Conservation (phyloP, 92 coral and sea anemone genomes). For the Palythoa grandiflora region DNA sequence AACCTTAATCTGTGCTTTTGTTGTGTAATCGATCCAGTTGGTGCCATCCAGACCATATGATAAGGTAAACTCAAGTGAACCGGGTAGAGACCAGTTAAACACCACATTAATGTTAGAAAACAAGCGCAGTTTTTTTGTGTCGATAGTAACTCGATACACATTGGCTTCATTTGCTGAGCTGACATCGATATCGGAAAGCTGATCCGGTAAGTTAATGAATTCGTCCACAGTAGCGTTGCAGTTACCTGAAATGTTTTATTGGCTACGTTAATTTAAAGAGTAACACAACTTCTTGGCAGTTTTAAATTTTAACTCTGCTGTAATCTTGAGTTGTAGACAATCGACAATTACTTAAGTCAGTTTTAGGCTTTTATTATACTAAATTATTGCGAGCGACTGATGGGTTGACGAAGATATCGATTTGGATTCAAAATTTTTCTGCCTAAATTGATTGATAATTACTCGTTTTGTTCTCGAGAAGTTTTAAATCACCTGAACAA, state of each 20-base stretch:
- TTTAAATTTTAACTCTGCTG: no score
- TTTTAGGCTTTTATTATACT: no score
- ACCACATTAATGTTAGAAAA: constrained; percentile 21
- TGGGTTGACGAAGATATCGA: no score
- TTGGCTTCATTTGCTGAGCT: not conserved
- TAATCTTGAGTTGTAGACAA: no score
- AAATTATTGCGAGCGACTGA: no score
- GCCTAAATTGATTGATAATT: no score
- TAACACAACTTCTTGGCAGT: no score
- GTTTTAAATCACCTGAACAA: no score
- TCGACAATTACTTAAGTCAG: no score
- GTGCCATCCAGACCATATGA: constrained; percentile 40
- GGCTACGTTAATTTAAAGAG: not conserved
- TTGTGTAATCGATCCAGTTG: constrained; percentile 46
- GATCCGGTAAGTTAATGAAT: not conserved
- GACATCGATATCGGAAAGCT: not conserved
- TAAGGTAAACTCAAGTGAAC: constrained; percentile 12
- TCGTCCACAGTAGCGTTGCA: not conserved
- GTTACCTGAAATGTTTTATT: not conserved
- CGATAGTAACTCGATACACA: constrained; percentile 14
- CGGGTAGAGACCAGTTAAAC: constrained; percentile 29
- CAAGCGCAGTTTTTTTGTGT: constrained; percentile 28
- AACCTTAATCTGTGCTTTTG: not conserved
- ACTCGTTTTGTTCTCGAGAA: no score
- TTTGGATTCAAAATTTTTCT: no score